Evolutionary conservation across 2,888 invertebrate species (phyloP).

Genomic region (Stramonita haemastoma): DNA sequence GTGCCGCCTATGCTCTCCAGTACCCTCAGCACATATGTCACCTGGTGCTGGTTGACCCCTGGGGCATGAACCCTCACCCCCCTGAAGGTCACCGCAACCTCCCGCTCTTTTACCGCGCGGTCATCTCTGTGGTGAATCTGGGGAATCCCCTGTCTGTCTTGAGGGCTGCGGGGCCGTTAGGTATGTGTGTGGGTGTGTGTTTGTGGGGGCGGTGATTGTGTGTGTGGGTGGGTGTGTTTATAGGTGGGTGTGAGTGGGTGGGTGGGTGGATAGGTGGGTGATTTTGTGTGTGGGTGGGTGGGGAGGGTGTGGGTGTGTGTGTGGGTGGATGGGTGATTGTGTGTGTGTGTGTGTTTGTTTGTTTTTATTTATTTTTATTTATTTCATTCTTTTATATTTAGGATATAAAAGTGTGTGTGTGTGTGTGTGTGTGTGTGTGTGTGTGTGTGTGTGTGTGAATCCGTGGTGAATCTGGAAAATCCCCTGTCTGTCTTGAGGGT

Average conservation of each 20-base stretch:
- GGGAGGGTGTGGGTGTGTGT: background rate
- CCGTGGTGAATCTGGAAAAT: constrained; percentile 19
- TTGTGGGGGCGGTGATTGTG: background rate
- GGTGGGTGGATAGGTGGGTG: background rate
- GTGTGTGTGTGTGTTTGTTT: background rate
- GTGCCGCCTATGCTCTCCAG: constrained; percentile 72
- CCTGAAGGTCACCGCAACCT: background rate
- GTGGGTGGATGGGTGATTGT: background rate
- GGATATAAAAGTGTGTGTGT: background rate
- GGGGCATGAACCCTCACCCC: constrained; percentile 80
- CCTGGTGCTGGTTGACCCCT: constrained; percentile 95
- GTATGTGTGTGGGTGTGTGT: background rate
- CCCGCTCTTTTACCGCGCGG: background rate
- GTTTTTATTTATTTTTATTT: no score
- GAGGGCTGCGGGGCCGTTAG: constrained; percentile 30
- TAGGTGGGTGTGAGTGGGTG: background rate
- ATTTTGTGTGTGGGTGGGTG: background rate
- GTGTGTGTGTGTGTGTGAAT: background rate
- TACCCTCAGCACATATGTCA: constrained; percentile 94
- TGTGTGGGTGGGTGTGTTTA: background rate
- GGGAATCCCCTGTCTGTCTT: constrained; percentile 36
- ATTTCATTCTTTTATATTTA: no score
- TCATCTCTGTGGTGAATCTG: background rate
- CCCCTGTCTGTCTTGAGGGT: constrained; percentile 34
- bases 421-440: background rate